Evolutionary conservation across 53 echinoderm and acorn worm genomes (phyloP).

Genomic region (Mesocentrotus franciscanus): DNA sequence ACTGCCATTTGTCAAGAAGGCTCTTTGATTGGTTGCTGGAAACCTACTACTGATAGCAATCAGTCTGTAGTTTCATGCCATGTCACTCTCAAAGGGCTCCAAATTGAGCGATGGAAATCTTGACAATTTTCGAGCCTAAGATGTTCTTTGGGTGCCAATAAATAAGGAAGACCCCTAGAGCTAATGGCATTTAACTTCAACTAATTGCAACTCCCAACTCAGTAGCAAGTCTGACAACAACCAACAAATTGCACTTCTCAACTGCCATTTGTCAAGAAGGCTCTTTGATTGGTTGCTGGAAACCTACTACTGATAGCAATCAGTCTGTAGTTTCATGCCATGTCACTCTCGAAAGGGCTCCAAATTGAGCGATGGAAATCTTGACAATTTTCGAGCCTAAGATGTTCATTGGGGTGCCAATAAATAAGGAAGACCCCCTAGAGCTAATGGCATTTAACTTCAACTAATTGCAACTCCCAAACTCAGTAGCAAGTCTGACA

Average conservation of each 20-base stretch:
- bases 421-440: not conserved
- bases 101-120: not conserved
- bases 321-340: not conserved
- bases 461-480: constrained; percentile 15
- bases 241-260: not conserved
- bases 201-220: constrained; percentile 9
- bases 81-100: not conserved
- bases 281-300: not conserved
- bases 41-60: constrained; percentile 8
- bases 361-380: not conserved
- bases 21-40: not conserved
- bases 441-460: not conserved
- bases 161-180: not conserved
- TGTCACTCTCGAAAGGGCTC: not conserved
- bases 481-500: not conserved
- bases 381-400: not conserved
- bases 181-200: not conserved
- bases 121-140: not conserved
- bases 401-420: not conserved
- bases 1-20: not conserved
- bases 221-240: not conserved
- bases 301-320: constrained; percentile 14
- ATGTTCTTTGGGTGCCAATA: not conserved
- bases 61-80: not conserved
- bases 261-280: not conserved